A percentile compares a stretch with the other conserved stretches of the same genome.
Evolutionary conservation across 1,140 invertebrate genomes (phyloP).

Genomic region (Antheraea mylitta): DNA sequence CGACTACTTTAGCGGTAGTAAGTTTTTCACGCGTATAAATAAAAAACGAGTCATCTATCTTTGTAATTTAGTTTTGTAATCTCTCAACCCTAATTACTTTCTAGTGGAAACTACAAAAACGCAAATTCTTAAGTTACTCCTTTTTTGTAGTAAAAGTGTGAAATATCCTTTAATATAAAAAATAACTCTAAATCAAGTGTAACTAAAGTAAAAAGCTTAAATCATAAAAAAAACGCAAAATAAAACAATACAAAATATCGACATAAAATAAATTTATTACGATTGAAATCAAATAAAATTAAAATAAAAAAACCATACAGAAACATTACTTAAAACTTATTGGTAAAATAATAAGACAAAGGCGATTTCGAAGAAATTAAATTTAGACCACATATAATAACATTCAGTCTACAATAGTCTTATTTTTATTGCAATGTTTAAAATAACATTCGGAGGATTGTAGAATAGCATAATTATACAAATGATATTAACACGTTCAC

Average conservation of each 20-base stretch:
- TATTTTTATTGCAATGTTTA: not conserved
- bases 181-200: not conserved
- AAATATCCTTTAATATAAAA: too few relatives aligned
- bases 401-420: constrained; percentile 15
- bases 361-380: not conserved
- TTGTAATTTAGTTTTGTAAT: too few relatives aligned
- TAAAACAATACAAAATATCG: constrained; percentile 19
- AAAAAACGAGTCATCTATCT: too few relatives aligned
- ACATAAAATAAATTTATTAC: constrained; percentile 14
- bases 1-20: too few relatives aligned
- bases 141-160: too few relatives aligned
- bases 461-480: not conserved
- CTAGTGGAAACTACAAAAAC: too few relatives aligned
- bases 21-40: too few relatives aligned
- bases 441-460: not conserved
- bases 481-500: not conserved
- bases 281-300: constrained; percentile 14
- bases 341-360: not conserved
- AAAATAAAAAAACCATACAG: constrained; percentile 13
- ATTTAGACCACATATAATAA: not conserved
- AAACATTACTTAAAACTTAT: constrained; percentile 13
- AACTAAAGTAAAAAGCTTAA: not conserved
- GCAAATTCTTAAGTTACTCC: too few relatives aligned
- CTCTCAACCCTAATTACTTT: too few relatives aligned
- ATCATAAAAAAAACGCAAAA: constrained; percentile 6